phyloP scores from a whole-genome alignment of 1,140 invertebrate genomes.

The Drosophila santomea region DNA sequence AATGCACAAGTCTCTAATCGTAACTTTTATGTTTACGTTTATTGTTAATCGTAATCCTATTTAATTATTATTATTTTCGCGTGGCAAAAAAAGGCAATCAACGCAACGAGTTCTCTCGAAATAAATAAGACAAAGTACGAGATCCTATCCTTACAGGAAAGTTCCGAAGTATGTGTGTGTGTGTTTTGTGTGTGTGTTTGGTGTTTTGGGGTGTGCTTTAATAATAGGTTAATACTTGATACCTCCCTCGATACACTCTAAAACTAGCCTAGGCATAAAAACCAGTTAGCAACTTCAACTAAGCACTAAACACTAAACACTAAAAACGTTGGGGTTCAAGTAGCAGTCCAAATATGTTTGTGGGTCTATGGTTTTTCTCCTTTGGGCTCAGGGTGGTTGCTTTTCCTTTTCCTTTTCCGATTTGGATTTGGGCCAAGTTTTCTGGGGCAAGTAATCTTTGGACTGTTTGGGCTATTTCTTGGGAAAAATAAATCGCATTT shows the following conservation, averaged over 20 bases:
- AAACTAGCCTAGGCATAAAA: constrained; percentile 67
- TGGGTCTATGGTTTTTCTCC: constrained; percentile 6
- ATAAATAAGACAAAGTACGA: constrained; percentile 68
- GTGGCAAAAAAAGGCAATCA: constrained; percentile 72
- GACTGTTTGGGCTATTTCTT: neutral
- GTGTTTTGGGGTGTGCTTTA: constrained; percentile 34
- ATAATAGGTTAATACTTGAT: constrained; percentile 71
- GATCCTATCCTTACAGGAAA: constrained; percentile 82
- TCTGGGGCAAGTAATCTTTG: constrained; percentile 6
- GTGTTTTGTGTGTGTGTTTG: constrained; percentile 24
- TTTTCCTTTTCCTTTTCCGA: too few species aligned
- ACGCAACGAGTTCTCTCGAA: constrained; percentile 57
- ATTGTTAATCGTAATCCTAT: constrained; percentile 32
- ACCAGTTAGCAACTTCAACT: constrained; percentile 74
- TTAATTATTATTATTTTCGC: constrained; percentile 35
- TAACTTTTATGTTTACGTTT: constrained; percentile 31
- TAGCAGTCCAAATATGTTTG: constrained; percentile 80
- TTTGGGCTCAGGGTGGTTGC: neutral
- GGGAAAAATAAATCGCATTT: neutral
- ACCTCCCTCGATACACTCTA: constrained; percentile 42
- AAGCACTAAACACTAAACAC: constrained; percentile 69
- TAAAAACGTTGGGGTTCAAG: constrained; percentile 82
- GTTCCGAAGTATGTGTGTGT: constrained; percentile 70
- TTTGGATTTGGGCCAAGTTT: neutral
- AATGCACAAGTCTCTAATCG: constrained; percentile 76